Conservation (phyloP, 1,140 invertebrate species). For the Hypsibius dujardini region DNA sequence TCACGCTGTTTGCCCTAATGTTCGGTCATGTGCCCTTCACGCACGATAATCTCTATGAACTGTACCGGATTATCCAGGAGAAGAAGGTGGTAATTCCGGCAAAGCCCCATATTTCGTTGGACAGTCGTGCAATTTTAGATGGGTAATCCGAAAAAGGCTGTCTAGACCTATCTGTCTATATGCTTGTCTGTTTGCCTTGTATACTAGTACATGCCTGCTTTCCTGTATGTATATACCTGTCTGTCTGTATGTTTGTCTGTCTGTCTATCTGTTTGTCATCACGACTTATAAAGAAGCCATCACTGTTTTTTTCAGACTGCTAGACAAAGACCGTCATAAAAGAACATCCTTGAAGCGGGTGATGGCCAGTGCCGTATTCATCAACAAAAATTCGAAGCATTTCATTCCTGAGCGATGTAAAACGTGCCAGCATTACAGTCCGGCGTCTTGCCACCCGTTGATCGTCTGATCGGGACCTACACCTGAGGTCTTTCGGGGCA, state of each 20-base stretch:
- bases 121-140: not conserved
- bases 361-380: not conserved
- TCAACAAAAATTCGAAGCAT: not conserved
- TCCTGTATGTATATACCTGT: no score
- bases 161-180: no score
- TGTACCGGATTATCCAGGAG: conserved; percentile 67
- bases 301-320: not conserved
- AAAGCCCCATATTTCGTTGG: not conserved
- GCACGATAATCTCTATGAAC: conserved; percentile 49
- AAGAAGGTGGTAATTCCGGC: conserved; percentile 33
- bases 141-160: not conserved
- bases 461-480: not conserved
- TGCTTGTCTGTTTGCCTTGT: no score
- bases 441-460: not conserved
- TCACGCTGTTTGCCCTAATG: conserved; percentile 74
- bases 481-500: not conserved
- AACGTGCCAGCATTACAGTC: conserved; percentile 6
- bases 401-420: not conserved
- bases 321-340: not conserved
- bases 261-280: no score
- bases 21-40: conserved; percentile 68
- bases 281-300: no score
- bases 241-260: no score
- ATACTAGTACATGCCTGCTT: no score
- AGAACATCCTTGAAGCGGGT: not conserved